Evolutionary conservation across 2,113 vertebrate species (phyloP), one percentile per base, ranked within the genome.

Genomic region (Mungos mungo): DNA sequence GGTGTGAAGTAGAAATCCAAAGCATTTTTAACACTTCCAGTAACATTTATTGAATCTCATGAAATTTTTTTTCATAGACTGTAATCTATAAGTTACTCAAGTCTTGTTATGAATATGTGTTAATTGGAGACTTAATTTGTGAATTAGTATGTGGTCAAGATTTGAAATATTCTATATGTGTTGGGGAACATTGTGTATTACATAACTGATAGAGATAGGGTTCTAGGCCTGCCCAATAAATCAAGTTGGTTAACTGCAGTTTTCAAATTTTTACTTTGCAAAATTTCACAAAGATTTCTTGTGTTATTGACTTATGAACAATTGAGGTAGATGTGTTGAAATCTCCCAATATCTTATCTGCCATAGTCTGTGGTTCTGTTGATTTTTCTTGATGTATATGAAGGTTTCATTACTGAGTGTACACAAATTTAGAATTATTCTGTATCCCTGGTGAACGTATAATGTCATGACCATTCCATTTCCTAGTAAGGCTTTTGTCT

Each of bases 91-190:
- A 50, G 11, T 21, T 60, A 85, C 6, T 21, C 11, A 76, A 74
- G n/a, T 80, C 27, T 89, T 19, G n/a, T n/a, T n/a, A n/a, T n/a
- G 87, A 95, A 83, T 52, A 35, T 50, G 14, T 33, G 50, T 16
- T 25, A 66, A 27, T 50, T 74, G 23, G 12, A 52, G 38, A 69
- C 14, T 74, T 82, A 57, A 41, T 68, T 94, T 69, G 54, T 93
- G 33, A 95, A 54, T 63, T 77, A 54, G 52, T 66, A 72, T 31
- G 33, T 52, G 45, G 21, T 95, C 33, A 57, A 63, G 9, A 82
- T 93, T 83, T 87, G 11, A 96, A 95, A 93, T 91, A 86, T 74
- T 96, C 25, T 66, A 14, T 45, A 47, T 79, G 21, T 90, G 79
- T 90, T 76, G 33, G 63, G 9, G 12, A 95, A 71, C 33, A 84